Conservation (phyloP, 1,140 invertebrate species). For the Psix sp. region DNA sequence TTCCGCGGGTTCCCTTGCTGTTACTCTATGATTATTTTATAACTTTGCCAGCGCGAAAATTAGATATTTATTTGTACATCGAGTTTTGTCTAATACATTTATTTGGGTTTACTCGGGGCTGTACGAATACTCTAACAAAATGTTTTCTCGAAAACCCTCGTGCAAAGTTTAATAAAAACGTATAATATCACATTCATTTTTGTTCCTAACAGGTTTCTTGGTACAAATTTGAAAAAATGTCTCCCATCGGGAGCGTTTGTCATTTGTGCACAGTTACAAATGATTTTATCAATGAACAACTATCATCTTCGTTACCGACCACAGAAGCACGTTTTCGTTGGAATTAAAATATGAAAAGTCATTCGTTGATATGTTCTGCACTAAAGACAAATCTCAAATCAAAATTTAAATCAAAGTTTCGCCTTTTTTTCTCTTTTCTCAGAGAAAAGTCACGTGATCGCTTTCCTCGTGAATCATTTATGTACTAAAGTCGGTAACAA, state of each 20-base stretch:
- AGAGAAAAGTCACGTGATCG: neutral
- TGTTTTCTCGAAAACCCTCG: slow-evolving; percentile 10
- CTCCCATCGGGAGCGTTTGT: neutral
- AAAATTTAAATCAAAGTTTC: neutral
- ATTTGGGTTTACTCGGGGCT: slow-evolving; percentile 9
- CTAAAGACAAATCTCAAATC: slow-evolving; percentile 5
- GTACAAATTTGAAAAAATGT: slow-evolving; percentile 36
- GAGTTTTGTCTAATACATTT: slow-evolving; percentile 17
- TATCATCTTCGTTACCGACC: neutral
- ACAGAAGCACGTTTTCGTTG: too few relatives aligned
- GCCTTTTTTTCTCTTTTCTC: too few relatives aligned
- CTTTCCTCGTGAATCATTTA: neutral
- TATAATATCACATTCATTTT: slow-evolving; percentile 44
- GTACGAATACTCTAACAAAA: slow-evolving; percentile 43
- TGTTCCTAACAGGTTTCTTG: slow-evolving; percentile 15
- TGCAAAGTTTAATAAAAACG: slow-evolving; percentile 46
- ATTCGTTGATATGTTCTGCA: slow-evolving; percentile 45
- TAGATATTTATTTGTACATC: slow-evolving; percentile 44
- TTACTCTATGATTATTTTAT: too few relatives aligned
- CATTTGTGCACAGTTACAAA: neutral
- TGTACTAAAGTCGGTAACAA: slow-evolving; percentile 5
- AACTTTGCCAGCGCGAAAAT: slow-evolving; percentile 19
- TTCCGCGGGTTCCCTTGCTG: too few relatives aligned
- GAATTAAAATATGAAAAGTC: too few relatives aligned
- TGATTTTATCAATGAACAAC: neutral